Conservation (phyloP, 2,888 invertebrate genomes). For the Mellilla xanthometata region DNA sequence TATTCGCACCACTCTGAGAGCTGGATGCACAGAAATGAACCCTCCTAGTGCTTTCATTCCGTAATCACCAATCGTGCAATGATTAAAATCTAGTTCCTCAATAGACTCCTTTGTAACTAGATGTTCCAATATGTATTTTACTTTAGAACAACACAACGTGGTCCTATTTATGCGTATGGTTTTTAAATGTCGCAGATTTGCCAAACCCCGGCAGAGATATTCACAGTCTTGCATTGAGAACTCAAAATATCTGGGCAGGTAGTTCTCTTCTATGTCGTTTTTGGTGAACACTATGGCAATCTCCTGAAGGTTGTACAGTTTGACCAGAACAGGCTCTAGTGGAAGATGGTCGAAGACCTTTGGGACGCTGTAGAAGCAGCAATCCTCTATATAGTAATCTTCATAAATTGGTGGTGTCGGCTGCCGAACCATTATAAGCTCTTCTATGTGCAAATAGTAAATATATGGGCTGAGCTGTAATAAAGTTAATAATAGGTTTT, state of each 20-base stretch:
- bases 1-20: conserved; percentile 73
- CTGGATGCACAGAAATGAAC: conserved; percentile 70
- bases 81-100: conserved; percentile 84
- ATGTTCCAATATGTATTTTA: conserved; percentile 81
- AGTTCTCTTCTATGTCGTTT: conserved; percentile 76
- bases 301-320: conserved; percentile 79
- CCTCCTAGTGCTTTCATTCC: conserved; percentile 86
- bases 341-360: conserved; percentile 82
- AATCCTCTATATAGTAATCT: conserved; percentile 56
- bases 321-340: conserved; percentile 75
- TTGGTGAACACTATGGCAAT: conserved; percentile 64
- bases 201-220: conserved; percentile 78
- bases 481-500: background rate
- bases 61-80: conserved; percentile 84
- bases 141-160: conserved; percentile 82
- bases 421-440: conserved; percentile 79
- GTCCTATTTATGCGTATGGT: conserved; percentile 83
- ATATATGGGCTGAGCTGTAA: conserved; percentile 77
- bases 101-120: conserved; percentile 74
- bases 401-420: conserved; percentile 61
- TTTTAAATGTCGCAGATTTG: conserved; percentile 68
- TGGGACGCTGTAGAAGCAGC: conserved; percentile 60
- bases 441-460: conserved; percentile 70
- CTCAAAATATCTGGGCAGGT: conserved; percentile 83
- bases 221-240: conserved; percentile 83